Base-by-base conservation (phyloP, 2,888 invertebrate genomes). In the Cephus runcator region DNA sequence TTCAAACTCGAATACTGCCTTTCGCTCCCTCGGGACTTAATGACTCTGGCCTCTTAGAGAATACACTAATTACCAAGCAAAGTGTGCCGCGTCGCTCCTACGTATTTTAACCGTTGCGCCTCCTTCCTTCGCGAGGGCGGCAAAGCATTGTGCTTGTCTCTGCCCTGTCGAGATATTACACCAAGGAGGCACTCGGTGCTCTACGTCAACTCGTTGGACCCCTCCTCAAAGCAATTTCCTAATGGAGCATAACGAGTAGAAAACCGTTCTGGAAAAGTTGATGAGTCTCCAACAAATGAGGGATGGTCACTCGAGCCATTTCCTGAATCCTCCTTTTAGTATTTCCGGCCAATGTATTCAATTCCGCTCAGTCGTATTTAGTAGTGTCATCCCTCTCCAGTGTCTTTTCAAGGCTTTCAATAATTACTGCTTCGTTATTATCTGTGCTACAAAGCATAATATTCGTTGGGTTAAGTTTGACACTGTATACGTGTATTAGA, bases 31-130 rank as follows among this genome's bases (percentile, higher is more conserved):
- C 75, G 77, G 80, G 81, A 84, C 85, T 86, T 89, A 89, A 89
- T 89, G 89, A 88, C 88, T 88, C 83, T 84, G 83, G 88, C 88
- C 86, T 88, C 88, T 89, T 86, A 82, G 86, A 86, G 86, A 87
- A 88, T 88, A 88, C 86, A 88, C 88, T 89, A 89, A 89, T 89
- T 88, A 87, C 85, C 86, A 82, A 84, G 87, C 40, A 86, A 87
- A 85, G 85, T 83, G 85, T 85, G 84, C 83, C 84, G 40, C 15
- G 15, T 6, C 40, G 40, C 15, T 40, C 15, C 40, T 40, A 40
- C 40, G 40, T 15, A 40, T 40, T 40, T 15, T 40, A 40, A 40
- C 40, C 40, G 40, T 69, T 31, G 69, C 69, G 69, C 33, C 33
- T 69, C 31, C 69, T 69, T 69, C 33, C 33, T 23, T 69, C 69